Conservation (phyloP, 2,113 vertebrate species). For the Solenodon paradoxus region DNA sequence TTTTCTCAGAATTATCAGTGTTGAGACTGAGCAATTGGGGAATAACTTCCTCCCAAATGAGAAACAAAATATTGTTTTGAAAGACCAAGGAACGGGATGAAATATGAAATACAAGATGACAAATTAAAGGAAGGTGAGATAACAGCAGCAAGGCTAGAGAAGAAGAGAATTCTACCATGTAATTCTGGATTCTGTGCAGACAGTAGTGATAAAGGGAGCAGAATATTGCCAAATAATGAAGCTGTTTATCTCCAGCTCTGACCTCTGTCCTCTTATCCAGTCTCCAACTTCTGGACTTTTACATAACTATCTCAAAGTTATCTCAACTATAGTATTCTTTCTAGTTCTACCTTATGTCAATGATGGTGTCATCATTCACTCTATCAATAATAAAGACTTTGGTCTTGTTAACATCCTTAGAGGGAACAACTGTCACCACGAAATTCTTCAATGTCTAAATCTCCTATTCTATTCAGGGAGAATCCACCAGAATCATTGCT, state of each 20-base stretch:
- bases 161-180: not conserved
- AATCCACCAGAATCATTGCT: not conserved
- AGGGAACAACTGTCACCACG: not conserved
- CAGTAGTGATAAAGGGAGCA: not conserved
- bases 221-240: not conserved
- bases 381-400: not conserved
- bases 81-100: not conserved
- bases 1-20: constrained; percentile 9
- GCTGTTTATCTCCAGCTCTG: not conserved
- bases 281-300: not conserved
- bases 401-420: not conserved
- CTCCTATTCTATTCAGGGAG: not conserved
- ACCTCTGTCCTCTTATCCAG: not conserved
- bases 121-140: not conserved
- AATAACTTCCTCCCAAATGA: not conserved
- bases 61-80: not conserved
- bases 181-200: not conserved
- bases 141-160: not conserved
- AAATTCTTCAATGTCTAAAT: not conserved
- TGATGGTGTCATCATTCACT: not conserved
- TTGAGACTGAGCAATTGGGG: not conserved
- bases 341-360: not conserved
- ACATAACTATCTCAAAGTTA: not conserved
- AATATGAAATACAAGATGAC: not conserved
- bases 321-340: not conserved